Evolutionary conservation across 1,140 invertebrate species (phyloP), one percentile per base, ranked within the genome.

Genomic region (Phthorimaea operculella): DNA sequence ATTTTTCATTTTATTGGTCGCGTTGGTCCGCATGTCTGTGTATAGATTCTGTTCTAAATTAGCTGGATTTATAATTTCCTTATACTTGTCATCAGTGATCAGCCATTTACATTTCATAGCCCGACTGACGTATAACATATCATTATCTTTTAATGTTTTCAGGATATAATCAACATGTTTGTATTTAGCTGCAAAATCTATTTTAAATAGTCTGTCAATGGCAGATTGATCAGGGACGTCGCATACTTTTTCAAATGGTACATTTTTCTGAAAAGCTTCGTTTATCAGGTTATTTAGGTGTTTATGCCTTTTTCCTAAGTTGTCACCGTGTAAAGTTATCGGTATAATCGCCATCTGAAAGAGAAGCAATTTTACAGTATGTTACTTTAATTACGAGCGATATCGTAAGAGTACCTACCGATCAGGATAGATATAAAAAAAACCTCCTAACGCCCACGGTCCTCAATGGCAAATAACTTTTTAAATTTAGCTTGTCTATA

Each of bases 81-180:
- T 17, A 53, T 73, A 68, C 33, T 69, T 15, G 1, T 51, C n/a
- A n/a, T 74, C 63, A 28, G 21, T 28, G 34, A 79, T 53, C 1
- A 79, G 57, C 76, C 78, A 81, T 1, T 39, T 39, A n/a, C 36
- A 12, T 39, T 39, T 39, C 10, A 39, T 10, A 6, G 72, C 71
- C 59, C 68, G 68, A 17, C 65, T 76, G 1, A 82, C 76, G 54
- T 72, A 77, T 14, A 82, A 39, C 76, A 82, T 70, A 33, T 75
- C 66, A 9, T 70, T 60, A 21, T 71, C 60, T 64, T 72, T 72
- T 5, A 82, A 52, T 47, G 64, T 75, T 45, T 63, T 48, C n/a
- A 83, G 11, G 15, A 79, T 75, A 51, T 65, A 82, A 11, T 76
- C 61, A 14, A 73, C 59, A 54, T 78, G 48, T 52, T 54, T 64